phyloP scores from a whole-genome alignment of 2,888 invertebrate genomes.

The Dryococelus australis region DNA sequence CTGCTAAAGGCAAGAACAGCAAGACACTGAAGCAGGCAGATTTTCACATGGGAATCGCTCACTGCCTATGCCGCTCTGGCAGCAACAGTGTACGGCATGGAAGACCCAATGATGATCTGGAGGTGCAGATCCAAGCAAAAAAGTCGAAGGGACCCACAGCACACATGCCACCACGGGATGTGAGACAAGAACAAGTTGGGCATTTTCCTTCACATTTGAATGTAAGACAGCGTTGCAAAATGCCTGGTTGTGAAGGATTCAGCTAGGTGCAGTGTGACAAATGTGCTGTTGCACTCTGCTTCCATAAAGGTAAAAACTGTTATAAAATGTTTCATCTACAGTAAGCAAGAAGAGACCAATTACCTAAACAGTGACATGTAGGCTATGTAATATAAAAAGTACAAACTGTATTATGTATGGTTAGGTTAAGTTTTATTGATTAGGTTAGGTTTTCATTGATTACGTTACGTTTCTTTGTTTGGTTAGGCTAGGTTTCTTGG shows the following conservation, averaged over 20 bases:
- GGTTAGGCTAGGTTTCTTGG: no score
- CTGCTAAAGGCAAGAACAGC: neutral
- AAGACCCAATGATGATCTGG: constrained; percentile 22
- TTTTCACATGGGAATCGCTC: constrained; percentile 24
- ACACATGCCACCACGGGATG: constrained; percentile 26
- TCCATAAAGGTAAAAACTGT: neutral
- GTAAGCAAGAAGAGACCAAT: neutral
- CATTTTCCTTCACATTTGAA: constrained; percentile 21
- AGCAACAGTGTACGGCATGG: neutral
- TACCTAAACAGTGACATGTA: neutral
- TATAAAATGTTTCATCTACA: constrained; percentile 44
- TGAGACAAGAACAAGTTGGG: constrained; percentile 27
- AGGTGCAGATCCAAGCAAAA: constrained; percentile 28
- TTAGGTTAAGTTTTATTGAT: no score
- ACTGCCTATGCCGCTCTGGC: constrained; percentile 29
- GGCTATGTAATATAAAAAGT: constrained; percentile 28
- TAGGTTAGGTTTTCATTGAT: no score
- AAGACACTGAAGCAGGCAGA: constrained; percentile 21
- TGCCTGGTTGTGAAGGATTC: constrained; percentile 31
- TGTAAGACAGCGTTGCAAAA: constrained; percentile 29
- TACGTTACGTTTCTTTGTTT: no score
- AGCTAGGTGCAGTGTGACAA: no score
- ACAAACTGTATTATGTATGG: neutral
- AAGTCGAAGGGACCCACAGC: constrained; percentile 27
- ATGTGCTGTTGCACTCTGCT: neutral